Conservation (phyloP, 2,797 vertebrate species). For the Neosalanx taihuensis region DNA sequence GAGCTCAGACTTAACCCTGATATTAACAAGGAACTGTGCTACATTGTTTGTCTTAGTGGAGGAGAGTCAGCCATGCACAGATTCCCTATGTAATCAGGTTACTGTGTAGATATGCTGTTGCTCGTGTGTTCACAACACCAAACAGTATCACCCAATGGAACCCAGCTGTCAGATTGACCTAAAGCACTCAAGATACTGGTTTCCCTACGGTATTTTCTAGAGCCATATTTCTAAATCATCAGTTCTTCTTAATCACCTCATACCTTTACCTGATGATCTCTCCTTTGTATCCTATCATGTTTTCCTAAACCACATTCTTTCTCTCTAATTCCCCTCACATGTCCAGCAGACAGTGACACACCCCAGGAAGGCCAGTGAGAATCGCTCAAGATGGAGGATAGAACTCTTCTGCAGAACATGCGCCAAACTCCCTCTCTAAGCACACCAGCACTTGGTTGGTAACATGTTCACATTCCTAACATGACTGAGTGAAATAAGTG, state of each 20-base stretch:
- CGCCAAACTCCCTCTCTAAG: constrained; percentile 31
- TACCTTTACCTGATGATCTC: too few relatives aligned
- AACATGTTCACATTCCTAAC: not conserved
- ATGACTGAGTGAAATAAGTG: not conserved
- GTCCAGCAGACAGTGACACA: too few relatives aligned
- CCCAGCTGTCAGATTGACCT: not conserved
- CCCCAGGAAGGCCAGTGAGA: constrained; percentile 24
- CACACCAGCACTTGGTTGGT: constrained; percentile 45
- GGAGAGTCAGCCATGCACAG: not conserved
- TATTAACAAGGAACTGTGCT: constrained; percentile 7
- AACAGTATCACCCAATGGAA: not conserved
- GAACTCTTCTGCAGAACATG: constrained; percentile 44
- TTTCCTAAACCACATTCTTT: too few relatives aligned
- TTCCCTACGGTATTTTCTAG: too few relatives aligned
- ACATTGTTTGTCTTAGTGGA: constrained; percentile 3
- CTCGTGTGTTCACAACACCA: not conserved
- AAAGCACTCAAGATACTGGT: not conserved
- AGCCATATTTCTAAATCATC: too few relatives aligned
- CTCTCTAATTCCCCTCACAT: too few relatives aligned
- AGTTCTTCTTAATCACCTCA: too few relatives aligned
- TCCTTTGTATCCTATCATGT: not conserved
- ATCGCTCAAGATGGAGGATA: constrained; percentile 41
- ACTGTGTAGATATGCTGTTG: not conserved
- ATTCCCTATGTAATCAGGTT: constrained; percentile 1
- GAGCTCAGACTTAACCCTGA: not conserved